A percentile compares a stretch with the other conserved stretches of the same genome.
phyloP scores from a whole-genome alignment of 2,797 vertebrate species.

The Setipinna tenuifilis region DNA sequence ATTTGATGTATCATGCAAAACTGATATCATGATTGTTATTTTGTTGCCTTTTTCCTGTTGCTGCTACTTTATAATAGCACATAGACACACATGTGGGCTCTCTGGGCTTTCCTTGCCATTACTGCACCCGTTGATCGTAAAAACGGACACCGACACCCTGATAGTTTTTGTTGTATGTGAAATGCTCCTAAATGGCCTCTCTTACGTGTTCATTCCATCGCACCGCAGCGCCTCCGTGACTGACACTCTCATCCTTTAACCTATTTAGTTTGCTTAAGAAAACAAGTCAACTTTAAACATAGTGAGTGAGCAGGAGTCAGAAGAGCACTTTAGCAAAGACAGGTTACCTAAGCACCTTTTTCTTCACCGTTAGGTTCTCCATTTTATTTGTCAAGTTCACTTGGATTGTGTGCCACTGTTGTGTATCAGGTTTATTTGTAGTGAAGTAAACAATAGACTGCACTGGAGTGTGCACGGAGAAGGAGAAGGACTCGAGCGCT shows the following conservation, averaged over 20 bases:
- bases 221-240: slow-evolving; percentile 23
- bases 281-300: slow-evolving; percentile 76
- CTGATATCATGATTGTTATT: background rate
- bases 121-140: background rate
- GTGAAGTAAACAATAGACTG: slow-evolving; percentile 67
- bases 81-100: background rate
- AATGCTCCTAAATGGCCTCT: background rate
- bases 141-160: background rate
- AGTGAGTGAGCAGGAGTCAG: slow-evolving; percentile 80
- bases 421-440: slow-evolving; percentile 74
- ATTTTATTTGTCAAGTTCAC: slow-evolving; percentile 84
- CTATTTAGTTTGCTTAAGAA: slow-evolving; percentile 73
- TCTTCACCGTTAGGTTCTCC: slow-evolving; percentile 82
- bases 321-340: slow-evolving; percentile 78
- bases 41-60: background rate
- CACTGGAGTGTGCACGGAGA: slow-evolving; percentile 50
- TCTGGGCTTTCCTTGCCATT: background rate
- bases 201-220: background rate
- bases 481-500: slow-evolving; percentile 31
- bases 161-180: background rate
- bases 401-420: slow-evolving; percentile 71
- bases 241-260: slow-evolving; percentile 62
- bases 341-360: slow-evolving; percentile 82
- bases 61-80: background rate
- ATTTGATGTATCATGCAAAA: background rate